Base-by-base conservation (phyloP, 2,797 vertebrate species). In the Acestrorhynchus altus region DNA sequence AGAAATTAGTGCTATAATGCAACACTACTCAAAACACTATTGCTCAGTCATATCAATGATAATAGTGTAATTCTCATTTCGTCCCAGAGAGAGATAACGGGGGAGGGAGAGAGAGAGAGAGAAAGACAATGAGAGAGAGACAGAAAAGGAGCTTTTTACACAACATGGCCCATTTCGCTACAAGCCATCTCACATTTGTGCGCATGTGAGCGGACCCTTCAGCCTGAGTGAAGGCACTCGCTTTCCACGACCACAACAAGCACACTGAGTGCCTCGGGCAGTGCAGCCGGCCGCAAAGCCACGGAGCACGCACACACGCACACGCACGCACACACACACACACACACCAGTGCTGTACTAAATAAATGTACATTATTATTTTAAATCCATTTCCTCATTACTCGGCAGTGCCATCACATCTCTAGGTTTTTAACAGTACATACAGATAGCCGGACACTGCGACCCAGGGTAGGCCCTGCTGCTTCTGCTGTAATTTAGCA, bases 141-240 rank as follows among this genome's bases (percentile, higher is more conserved):
- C 26, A 78, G 20, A 47, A 54, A 60, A 20, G 28, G 40, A 76
- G 56, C 44, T 66, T 40, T 72, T 51, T 57, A 31, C 72, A 35
- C 63, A 65, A 67, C 67, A 81, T 63, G 42, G 60, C 76, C 52
- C 8, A 51, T 63, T 81, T 82, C 79, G 31, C 80, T 79, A 49
- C 24, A 26, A 74, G 72, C 35, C 8, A 52, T 79, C 73, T 72
- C 51, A 77, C 54, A 71, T 84, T 77, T 73, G 70, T 79, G 76
- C 60, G 60, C 72, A 71, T 82, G 78, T 78, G 82, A 75, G 64
- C n/a, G 1, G 78, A 24, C 81, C 77, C 67, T 83, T 60, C 64
- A 26, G 68, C 67, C 87, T 86, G 75, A 88, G 11, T 46, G 82
- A 84, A 74, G 60, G 83, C 83, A 66, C 76, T 24, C 82, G 79